These are phyloP conservation scores for Lordiphosa mommai DNA, from an alignment of 1,140 invertebrate genomes.

Conservation along the genomic window DNA sequence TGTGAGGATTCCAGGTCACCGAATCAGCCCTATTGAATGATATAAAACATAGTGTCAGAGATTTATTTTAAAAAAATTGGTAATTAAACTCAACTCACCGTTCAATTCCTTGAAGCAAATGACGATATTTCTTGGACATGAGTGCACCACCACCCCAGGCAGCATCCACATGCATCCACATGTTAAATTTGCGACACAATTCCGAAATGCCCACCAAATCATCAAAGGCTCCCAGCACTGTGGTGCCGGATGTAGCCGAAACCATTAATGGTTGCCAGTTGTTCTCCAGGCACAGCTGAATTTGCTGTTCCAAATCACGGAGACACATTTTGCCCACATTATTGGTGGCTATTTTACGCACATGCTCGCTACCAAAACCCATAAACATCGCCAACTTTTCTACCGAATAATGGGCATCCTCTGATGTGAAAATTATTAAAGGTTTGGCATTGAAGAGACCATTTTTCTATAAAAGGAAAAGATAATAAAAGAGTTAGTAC, in stretches of 20 bases:
- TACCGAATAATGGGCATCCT: slow-evolving; percentile 97
- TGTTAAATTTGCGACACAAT: slow-evolving; percentile 88
- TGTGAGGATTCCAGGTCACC: slow-evolving; percentile 99
- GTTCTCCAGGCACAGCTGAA: slow-evolving; percentile 84
- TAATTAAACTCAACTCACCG: slow-evolving; percentile 80
- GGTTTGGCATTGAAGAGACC: slow-evolving; percentile 85
- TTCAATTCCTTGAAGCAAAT: slow-evolving; percentile 89
- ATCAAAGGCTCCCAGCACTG: slow-evolving; percentile 91
- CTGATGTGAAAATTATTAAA: slow-evolving; percentile 90
- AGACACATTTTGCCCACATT: slow-evolving; percentile 88
- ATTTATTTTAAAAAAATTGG: no score
- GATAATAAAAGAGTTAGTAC: not conserved
- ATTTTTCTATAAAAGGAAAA: slow-evolving; percentile 81
- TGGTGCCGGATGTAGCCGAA: slow-evolving; percentile 93
- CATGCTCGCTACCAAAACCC: slow-evolving; percentile 90
- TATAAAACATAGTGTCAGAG: no score
- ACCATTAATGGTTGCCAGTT: slow-evolving; percentile 92
- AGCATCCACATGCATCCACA: slow-evolving; percentile 98
- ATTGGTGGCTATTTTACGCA: slow-evolving; percentile 87
- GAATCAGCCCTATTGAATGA: slow-evolving; percentile 91
- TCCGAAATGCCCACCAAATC: slow-evolving; percentile 89
- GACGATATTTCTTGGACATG: slow-evolving; percentile 89
- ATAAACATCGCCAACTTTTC: slow-evolving; percentile 90
- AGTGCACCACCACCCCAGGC: slow-evolving; percentile 95
- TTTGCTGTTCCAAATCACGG: slow-evolving; percentile 85